Evolutionary conservation across 53 echinoderm and acorn worm genomes (phyloP).

Genomic region (Arbacia lixula): DNA sequence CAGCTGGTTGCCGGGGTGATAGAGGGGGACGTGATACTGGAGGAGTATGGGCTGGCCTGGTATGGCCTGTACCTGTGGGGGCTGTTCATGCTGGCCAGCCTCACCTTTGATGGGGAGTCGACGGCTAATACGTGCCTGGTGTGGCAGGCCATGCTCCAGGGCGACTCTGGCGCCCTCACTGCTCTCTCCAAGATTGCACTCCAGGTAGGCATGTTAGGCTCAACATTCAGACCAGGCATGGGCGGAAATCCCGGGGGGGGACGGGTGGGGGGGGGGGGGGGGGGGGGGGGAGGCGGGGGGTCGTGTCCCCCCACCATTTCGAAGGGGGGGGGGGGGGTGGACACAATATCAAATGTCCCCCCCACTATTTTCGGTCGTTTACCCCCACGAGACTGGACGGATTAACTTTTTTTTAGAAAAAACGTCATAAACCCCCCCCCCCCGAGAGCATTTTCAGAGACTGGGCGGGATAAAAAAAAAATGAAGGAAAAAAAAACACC

Average conservation of each 20-base stretch:
- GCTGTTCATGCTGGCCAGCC: conserved; percentile 69
- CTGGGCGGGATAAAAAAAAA: too few relatives aligned
- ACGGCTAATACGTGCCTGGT: conserved; percentile 83
- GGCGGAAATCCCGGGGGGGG: too few relatives aligned
- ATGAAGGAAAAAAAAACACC: too few relatives aligned
- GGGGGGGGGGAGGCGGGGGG: too few relatives aligned
- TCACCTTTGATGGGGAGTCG: conserved; percentile 88
- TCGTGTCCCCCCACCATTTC: too few relatives aligned
- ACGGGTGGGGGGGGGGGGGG: too few relatives aligned
- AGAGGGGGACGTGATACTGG: conserved; percentile 91
- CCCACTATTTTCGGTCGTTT: too few relatives aligned
- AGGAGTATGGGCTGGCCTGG: conserved; percentile 76
- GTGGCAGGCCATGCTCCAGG: conserved; percentile 74
- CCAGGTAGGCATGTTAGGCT: conserved; percentile 81
- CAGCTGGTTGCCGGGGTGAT: conserved; percentile 92
- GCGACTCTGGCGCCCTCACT: conserved; percentile 32
- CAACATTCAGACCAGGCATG: conserved; percentile 63
- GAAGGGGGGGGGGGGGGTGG: too few relatives aligned
- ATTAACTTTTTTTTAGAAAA: background rate
- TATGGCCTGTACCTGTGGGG: conserved; percentile 87
- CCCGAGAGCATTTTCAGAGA: background rate
- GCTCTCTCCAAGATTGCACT: conserved; percentile 63
- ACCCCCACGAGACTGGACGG: too few relatives aligned
- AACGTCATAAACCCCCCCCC: background rate
- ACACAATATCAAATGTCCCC: too few relatives aligned